These are phyloP conservation scores for Anarsia innoxiella DNA, from an alignment of 2,888 invertebrate genomes.

Conservation along the genomic window DNA sequence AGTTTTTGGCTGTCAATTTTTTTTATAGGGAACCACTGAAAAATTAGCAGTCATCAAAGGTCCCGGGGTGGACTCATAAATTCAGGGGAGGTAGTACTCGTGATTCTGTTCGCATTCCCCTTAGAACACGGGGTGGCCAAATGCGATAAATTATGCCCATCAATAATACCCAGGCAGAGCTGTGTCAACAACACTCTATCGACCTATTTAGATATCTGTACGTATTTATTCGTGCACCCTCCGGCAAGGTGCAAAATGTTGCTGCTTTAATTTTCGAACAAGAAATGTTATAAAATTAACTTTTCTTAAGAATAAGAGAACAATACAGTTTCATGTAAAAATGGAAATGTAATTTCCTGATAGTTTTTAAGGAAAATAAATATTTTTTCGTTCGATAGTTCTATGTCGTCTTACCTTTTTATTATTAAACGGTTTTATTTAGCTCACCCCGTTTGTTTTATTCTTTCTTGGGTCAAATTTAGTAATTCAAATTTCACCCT, in stretches of 20 bases:
- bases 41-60: constrained; percentile 64
- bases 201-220: constrained; percentile 33
- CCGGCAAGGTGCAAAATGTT: background rate
- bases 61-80: constrained; percentile 55
- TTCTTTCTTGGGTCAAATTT: too few species aligned
- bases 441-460: too few species aligned
- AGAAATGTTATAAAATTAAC: too few species aligned
- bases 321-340: too few species aligned
- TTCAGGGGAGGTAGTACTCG: constrained; percentile 50
- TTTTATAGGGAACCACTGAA: constrained; percentile 39
- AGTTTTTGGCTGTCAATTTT: constrained; percentile 37
- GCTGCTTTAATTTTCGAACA: background rate
- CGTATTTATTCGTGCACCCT: constrained; percentile 31
- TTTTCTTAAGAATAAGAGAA: too few species aligned
- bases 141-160: constrained; percentile 66
- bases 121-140: constrained; percentile 46
- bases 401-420: too few species aligned
- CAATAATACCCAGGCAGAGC: constrained; percentile 57
- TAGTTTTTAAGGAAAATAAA: too few species aligned
- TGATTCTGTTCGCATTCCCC: constrained; percentile 42
- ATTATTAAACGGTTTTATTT: too few species aligned
- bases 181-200: constrained; percentile 59
- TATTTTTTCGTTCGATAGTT: too few species aligned
- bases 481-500: too few species aligned
- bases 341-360: too few species aligned